A percentile compares a stretch with the other conserved stretches of the same genome.
Evolutionary conservation across 2,888 invertebrate genomes (phyloP).

Genomic region (Ecliptopera silaceata): DNA sequence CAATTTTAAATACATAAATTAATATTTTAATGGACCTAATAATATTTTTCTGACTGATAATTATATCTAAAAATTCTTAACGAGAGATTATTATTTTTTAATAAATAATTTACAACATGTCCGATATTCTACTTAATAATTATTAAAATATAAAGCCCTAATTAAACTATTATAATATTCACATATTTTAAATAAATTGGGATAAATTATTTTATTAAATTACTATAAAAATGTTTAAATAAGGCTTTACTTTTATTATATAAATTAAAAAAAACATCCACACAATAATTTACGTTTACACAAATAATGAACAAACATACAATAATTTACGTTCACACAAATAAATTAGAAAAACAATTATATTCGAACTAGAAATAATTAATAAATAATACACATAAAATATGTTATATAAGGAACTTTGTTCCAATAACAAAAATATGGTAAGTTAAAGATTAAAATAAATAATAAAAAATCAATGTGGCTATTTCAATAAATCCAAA

Average conservation of each 20-base stretch:
- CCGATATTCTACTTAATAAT: not conserved
- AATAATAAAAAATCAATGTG: no score
- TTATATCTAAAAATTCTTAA: constrained; percentile 1
- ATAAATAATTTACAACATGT: constrained; percentile 2
- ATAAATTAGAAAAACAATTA: not conserved
- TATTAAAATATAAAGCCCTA: constrained; percentile 21
- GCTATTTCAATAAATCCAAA: no score
- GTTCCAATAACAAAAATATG: no score
- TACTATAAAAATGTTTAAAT: constrained; percentile 10
- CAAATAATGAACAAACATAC: constrained; percentile 2
- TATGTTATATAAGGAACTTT: no score
- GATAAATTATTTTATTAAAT: not conserved
- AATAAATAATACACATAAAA: no score
- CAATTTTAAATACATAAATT: not conserved
- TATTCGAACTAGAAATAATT: no score
- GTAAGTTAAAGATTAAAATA: no score
- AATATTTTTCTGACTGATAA: constrained; percentile 1
- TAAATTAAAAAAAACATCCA: not conserved
- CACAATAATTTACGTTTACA: constrained; percentile 30
- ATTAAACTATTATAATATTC: constrained; percentile 4
- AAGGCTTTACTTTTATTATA: constrained; percentile 8
- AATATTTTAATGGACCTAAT: not conserved
- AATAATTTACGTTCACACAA: constrained; percentile 35
- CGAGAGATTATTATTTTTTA: not conserved
- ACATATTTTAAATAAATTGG: not conserved